phyloP scores from a whole-genome alignment of 2,888 invertebrate genomes.

The Phyllotreta striolata region DNA sequence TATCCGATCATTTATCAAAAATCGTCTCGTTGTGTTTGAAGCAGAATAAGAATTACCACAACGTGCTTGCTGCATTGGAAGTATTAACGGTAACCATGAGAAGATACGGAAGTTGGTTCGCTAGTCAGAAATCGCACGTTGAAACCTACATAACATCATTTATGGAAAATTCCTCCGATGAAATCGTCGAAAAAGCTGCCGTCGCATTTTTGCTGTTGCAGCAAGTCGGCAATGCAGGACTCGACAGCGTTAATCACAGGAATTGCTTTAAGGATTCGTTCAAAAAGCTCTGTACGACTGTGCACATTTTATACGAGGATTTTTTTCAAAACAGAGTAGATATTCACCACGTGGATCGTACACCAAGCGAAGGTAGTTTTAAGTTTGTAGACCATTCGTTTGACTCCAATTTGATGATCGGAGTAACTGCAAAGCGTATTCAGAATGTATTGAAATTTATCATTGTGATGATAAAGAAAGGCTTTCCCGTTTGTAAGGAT shows the following conservation, averaged over 20 bases:
- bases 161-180: conserved; percentile 39
- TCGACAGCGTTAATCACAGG: conserved; percentile 44
- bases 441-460: conserved; percentile 43
- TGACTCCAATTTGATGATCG: conserved; percentile 31
- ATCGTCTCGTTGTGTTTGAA: conserved; percentile 45
- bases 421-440: conserved; percentile 39
- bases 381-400: conserved; percentile 36
- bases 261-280: conserved; percentile 43
- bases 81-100: conserved; percentile 42
- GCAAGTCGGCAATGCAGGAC: conserved; percentile 46
- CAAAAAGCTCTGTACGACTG: conserved; percentile 44
- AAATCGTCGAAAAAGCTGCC: conserved; percentile 42
- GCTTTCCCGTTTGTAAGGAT: conserved; percentile 45
- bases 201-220: conserved; percentile 44
- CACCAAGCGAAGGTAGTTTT: conserved; percentile 36
- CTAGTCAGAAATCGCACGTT: conserved; percentile 40
- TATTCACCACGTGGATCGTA: conserved; percentile 34
- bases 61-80: conserved; percentile 39
- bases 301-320: conserved; percentile 42
- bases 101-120: conserved; percentile 45
- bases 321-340: conserved; percentile 44
- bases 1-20: conserved; percentile 44
- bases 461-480: conserved; percentile 42
- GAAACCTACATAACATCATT: conserved; percentile 41
- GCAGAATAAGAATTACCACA: conserved; percentile 33